phyloP scores from a whole-genome alignment of 2,797 vertebrate genomes.

The Chromis chromis region DNA sequence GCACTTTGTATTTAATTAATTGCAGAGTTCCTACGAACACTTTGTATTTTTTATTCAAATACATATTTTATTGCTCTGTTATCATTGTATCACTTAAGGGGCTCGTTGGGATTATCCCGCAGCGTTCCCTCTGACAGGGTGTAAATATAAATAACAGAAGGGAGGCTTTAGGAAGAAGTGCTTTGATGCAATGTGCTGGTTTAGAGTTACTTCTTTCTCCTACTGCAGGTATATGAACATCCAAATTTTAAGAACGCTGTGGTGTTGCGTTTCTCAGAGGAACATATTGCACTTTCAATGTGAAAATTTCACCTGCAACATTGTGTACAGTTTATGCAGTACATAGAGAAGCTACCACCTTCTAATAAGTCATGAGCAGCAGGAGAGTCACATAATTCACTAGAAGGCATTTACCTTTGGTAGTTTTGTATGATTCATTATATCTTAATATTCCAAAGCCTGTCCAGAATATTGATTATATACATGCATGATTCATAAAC shows the following conservation, averaged over 20 bases:
- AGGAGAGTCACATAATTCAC: conserved; percentile 14
- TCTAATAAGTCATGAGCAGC: conserved; percentile 15
- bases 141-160: conserved; percentile 16
- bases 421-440: conserved; percentile 16
- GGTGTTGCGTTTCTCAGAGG: neutral
- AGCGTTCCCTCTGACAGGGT: neutral
- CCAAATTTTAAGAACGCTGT: neutral
- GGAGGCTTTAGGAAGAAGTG: conserved; percentile 6
- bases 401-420: conserved; percentile 1
- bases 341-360: neutral
- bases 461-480: neutral
- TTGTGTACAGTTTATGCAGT: neutral
- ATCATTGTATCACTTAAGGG: neutral
- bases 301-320: neutral
- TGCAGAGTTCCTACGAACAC: neutral
- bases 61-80: neutral
- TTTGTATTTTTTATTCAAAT: neutral
- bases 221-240: neutral
- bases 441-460: neutral
- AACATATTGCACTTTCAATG: conserved; percentile 4
- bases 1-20: no score
- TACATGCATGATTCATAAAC: conserved; percentile 5
- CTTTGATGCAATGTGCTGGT: conserved; percentile 16
- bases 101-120: conserved; percentile 3
- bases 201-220: neutral